Evolutionary conservation across 2,888 invertebrate genomes (phyloP).

Genomic region (Patella pellucida): DNA sequence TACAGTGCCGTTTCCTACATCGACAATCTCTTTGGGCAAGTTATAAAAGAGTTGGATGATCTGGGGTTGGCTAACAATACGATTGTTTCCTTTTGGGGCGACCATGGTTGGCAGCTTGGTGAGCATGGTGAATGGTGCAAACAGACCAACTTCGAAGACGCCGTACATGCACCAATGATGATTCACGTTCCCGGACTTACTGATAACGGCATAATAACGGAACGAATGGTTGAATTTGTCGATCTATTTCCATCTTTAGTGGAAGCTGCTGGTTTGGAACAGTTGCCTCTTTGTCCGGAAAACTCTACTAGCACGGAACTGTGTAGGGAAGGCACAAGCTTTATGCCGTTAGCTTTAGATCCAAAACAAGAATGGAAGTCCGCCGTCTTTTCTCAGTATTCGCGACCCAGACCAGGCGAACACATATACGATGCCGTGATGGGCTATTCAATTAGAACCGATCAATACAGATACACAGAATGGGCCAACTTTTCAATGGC

Average conservation of each 20-base stretch:
- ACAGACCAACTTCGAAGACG: slow-evolving; percentile 54
- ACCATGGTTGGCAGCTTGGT: slow-evolving; percentile 56
- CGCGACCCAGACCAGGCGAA: slow-evolving; percentile 26
- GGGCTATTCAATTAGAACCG: slow-evolving; percentile 49
- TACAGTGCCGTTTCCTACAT: slow-evolving; percentile 45
- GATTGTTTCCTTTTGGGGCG: slow-evolving; percentile 47
- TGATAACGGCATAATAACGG: slow-evolving; percentile 41
- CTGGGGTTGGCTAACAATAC: slow-evolving; percentile 42
- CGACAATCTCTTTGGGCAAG: slow-evolving; percentile 40
- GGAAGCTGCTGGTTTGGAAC: slow-evolving; percentile 46
- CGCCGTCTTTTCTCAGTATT: slow-evolving; percentile 44
- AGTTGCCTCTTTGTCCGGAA: slow-evolving; percentile 38
- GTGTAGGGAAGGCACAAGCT: slow-evolving; percentile 48
- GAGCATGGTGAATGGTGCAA: slow-evolving; percentile 56
- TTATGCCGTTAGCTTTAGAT: slow-evolving; percentile 39
- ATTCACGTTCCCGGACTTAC: slow-evolving; percentile 51
- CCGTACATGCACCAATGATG: slow-evolving; percentile 56
- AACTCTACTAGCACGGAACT: slow-evolving; percentile 33
- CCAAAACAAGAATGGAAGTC: slow-evolving; percentile 31
- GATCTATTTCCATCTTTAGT: slow-evolving; percentile 54
- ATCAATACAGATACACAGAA: slow-evolving; percentile 49
- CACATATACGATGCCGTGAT: slow-evolving; percentile 28
- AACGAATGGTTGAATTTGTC: slow-evolving; percentile 48
- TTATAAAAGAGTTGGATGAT: slow-evolving; percentile 35
- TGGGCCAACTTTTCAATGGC: slow-evolving; percentile 38